These are phyloP conservation scores for Buathra laborator DNA, from an alignment of 2,888 invertebrate genomes.

Conservation along the genomic window DNA sequence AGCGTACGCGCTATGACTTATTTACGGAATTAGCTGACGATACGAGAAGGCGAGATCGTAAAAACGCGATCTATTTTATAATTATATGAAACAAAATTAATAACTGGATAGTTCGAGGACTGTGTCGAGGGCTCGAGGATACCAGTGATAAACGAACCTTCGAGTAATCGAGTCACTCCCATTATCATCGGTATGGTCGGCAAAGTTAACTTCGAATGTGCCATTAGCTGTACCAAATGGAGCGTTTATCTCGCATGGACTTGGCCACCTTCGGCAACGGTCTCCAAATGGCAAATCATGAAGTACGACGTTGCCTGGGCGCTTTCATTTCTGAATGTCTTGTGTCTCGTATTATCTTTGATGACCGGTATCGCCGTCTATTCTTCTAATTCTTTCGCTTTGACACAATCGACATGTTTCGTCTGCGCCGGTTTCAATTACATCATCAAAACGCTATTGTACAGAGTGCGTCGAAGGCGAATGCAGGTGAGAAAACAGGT, in stretches of 20 bases:
- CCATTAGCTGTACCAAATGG: conserved; percentile 38
- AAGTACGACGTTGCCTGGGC: conserved; percentile 41
- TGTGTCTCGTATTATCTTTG: conserved; percentile 33
- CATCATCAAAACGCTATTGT: conserved; percentile 61
- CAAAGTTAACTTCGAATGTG: conserved; percentile 8
- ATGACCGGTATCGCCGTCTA: conserved; percentile 9
- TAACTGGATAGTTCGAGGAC: too few relatives aligned
- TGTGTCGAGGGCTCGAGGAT: too few relatives aligned
- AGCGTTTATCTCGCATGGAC: conserved; percentile 20
- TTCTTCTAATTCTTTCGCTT: conserved; percentile 1
- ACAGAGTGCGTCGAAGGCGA: conserved; percentile 49
- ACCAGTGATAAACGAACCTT: too few relatives aligned
- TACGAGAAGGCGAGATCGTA: too few relatives aligned
- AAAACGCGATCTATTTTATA: too few relatives aligned
- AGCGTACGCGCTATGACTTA: too few relatives aligned
- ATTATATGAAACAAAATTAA: too few relatives aligned
- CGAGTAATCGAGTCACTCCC: too few relatives aligned
- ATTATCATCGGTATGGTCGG: neutral
- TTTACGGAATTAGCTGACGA: too few relatives aligned
- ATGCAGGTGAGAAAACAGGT: conserved; percentile 53
- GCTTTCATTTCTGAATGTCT: conserved; percentile 3
- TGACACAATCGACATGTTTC: conserved; percentile 31
- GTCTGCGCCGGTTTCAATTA: conserved; percentile 33
- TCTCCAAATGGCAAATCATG: neutral
- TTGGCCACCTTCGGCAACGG: conserved; percentile 48